Evolutionary conservation across 2,113 vertebrate species (phyloP).

Genomic region (Gopherus evgoodei): DNA sequence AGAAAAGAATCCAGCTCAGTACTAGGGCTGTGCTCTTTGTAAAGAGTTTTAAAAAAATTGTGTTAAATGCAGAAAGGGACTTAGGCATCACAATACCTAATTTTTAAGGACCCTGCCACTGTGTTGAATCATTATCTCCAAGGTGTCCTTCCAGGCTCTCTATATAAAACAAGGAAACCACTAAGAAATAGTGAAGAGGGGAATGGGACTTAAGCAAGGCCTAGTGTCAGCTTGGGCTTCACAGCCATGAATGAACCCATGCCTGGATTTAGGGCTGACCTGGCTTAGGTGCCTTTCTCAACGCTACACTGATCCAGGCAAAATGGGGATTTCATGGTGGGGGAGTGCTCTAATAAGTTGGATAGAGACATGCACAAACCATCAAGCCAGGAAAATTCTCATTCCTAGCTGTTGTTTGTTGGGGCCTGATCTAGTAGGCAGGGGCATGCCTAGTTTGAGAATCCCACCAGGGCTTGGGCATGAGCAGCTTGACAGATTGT

Average conservation of each 20-base stretch:
- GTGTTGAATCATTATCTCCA: neutral
- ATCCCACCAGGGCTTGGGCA: no score
- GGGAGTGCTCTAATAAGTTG: no score
- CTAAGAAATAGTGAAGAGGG: neutral
- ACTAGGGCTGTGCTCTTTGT: neutral
- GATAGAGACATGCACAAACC: no score
- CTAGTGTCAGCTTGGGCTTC: neutral
- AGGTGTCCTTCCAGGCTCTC: neutral
- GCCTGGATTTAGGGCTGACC: neutral
- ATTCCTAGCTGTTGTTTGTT: no score
- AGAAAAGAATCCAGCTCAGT: neutral
- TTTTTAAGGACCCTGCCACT: neutral
- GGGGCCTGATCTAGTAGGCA: no score
- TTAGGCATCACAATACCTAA: neutral
- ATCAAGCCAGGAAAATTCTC: no score
- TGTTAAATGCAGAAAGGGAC: neutral
- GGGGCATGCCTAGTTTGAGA: no score
- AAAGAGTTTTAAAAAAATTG: neutral
- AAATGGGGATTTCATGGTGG: no score
- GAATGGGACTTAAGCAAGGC: neutral
- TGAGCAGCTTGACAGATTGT: no score
- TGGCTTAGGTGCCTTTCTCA: neutral
- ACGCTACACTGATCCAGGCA: no score
- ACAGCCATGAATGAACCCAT: neutral
- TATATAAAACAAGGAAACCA: neutral